phyloP scores from a whole-genome alignment of 2,113 vertebrate genomes.

The Sus scrofa region DNA sequence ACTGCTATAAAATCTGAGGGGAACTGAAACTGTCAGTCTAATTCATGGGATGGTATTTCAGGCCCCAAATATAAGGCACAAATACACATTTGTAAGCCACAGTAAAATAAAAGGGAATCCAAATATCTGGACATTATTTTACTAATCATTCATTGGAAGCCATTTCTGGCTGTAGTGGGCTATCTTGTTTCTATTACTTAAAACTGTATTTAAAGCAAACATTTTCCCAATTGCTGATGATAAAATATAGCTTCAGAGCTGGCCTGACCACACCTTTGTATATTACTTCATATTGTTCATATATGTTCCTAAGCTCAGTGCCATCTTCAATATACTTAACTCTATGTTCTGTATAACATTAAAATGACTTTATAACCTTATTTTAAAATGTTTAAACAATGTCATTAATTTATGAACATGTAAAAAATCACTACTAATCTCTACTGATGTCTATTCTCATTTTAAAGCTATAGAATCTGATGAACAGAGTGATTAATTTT shows the following conservation, averaged over 20 bases:
- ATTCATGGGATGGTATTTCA: slow-evolving; percentile 13
- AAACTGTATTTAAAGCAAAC: neutral
- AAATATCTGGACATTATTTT: slow-evolving; percentile 9
- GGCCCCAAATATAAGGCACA: neutral
- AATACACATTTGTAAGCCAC: neutral
- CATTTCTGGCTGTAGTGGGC: neutral
- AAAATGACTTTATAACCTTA: neutral
- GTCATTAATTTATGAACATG: neutral
- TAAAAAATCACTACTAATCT: slow-evolving; percentile 20
- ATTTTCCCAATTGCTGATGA: neutral
- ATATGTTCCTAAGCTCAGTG: neutral
- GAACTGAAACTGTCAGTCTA: slow-evolving; percentile 48
- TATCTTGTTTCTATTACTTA: slow-evolving; percentile 21
- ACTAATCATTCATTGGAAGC: neutral
- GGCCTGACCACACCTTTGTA: neutral
- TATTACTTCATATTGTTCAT: neutral
- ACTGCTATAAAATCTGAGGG: slow-evolving; percentile 47
- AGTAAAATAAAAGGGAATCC: neutral
- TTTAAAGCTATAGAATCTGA: slow-evolving; percentile 17
- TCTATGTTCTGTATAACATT: neutral
- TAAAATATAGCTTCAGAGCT: neutral
- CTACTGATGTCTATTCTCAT: neutral
- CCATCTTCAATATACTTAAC: neutral
- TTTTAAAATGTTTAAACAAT: slow-evolving; percentile 20
- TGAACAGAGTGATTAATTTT: neutral